Evolutionary conservation across 2,888 invertebrate species (phyloP).

Genomic region (Lycocerus yunnanus): DNA sequence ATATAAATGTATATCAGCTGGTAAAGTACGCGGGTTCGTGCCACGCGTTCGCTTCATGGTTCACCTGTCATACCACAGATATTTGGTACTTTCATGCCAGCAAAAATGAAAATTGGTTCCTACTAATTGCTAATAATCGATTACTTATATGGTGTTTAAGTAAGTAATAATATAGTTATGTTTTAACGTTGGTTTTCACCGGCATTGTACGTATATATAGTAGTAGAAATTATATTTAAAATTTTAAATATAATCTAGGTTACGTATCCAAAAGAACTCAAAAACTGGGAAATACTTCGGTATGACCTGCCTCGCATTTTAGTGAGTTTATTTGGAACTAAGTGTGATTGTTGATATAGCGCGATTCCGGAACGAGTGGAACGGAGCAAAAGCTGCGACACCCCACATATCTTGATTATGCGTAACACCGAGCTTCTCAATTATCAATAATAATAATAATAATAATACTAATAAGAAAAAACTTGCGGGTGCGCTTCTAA

Average conservation of each 20-base stretch:
- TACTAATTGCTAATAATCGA: constrained; percentile 58
- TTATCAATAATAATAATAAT: constrained; percentile 6
- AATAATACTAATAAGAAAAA: not conserved
- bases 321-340: constrained; percentile 79
- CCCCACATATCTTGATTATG: constrained; percentile 25
- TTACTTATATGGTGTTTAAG: constrained; percentile 54
- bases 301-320: constrained; percentile 72
- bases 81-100: constrained; percentile 48
- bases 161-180: constrained; percentile 56
- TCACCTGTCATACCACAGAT: constrained; percentile 39
- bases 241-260: constrained; percentile 52
- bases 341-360: constrained; percentile 70
- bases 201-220: constrained; percentile 58
- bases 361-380: constrained; percentile 37
- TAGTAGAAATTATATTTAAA: constrained; percentile 58
- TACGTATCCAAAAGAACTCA: constrained; percentile 61
- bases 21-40: constrained; percentile 47
- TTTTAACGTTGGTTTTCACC: constrained; percentile 56
- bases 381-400: constrained; percentile 32
- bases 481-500: constrained; percentile 23
- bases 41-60: constrained; percentile 45
- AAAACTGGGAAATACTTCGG: constrained; percentile 58
- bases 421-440: constrained; percentile 21
- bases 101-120: constrained; percentile 57
- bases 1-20: constrained; percentile 58